These are phyloP conservation scores for Zaprionus inermis DNA, from an alignment of 1,140 invertebrate genomes.

Conservation along the genomic window DNA sequence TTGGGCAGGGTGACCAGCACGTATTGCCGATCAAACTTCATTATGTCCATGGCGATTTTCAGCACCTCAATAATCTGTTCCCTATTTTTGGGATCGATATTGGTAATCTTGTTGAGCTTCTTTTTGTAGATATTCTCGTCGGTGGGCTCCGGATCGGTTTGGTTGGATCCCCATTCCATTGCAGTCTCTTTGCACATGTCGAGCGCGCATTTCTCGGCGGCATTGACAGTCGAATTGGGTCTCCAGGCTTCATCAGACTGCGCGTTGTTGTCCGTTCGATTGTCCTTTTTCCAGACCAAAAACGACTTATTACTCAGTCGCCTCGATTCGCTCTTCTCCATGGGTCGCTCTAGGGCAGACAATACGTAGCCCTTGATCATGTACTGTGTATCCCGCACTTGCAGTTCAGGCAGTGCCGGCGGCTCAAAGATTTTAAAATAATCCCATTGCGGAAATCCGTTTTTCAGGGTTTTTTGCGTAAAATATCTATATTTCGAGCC, in stretches of 20 bases:
- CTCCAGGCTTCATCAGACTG: background rate
- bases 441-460: constrained; percentile 30
- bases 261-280: background rate
- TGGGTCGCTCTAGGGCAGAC: constrained; percentile 18
- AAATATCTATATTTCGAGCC: constrained; percentile 4
- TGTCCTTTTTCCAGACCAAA: background rate
- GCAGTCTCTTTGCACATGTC: background rate
- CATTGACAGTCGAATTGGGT: background rate
- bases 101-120: background rate
- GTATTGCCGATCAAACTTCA: constrained; percentile 55
- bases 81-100: constrained; percentile 64
- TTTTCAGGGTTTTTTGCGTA: background rate
- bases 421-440: constrained; percentile 48
- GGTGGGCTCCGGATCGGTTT: background rate
- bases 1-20: constrained; percentile 75
- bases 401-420: background rate
- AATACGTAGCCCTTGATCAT: constrained; percentile 40
- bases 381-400: constrained; percentile 8
- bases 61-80: constrained; percentile 53
- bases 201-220: constrained; percentile 27
- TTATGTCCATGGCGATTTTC: constrained; percentile 41
- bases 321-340: background rate
- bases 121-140: background rate
- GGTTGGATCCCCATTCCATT: background rate
- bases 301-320: background rate